Evolutionary conservation across 2,888 invertebrate species (phyloP).

Genomic region (Clusia tigrina): DNA sequence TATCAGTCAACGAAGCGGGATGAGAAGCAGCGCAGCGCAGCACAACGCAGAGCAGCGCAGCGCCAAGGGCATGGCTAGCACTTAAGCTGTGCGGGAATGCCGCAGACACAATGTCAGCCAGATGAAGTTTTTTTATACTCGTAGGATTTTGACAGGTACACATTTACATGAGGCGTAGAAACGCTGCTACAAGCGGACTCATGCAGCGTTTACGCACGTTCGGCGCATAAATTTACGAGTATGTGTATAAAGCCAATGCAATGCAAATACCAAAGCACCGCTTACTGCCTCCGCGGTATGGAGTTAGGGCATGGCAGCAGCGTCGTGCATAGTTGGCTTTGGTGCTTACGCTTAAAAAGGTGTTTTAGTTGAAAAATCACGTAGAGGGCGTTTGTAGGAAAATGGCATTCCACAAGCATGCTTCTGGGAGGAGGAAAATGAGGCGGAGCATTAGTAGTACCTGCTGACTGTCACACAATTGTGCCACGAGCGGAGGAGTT

Average conservation of each 20-base stretch:
- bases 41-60: neutral
- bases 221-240: neutral
- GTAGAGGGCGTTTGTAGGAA: neutral
- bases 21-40: neutral
- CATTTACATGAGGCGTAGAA: constrained; percentile 6
- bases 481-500: too few relatives aligned
- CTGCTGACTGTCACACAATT: too few relatives aligned
- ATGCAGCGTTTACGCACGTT: constrained; percentile 1
- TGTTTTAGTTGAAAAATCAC: neutral
- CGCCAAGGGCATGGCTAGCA: neutral
- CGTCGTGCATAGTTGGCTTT: neutral
- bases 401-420: neutral
- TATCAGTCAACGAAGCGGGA: neutral
- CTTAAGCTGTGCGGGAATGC: constrained; percentile 3
- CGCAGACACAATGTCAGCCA: neutral
- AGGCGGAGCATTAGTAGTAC: too few relatives aligned
- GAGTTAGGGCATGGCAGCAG: neutral
- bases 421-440: too few relatives aligned
- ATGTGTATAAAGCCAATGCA: neutral
- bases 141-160: constrained; percentile 1
- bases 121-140: neutral
- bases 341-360: neutral
- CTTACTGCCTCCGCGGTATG: neutral
- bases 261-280: neutral
- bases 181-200: neutral